Conservation (phyloP, 2,888 invertebrate genomes). For the Sthenelais limicola region DNA sequence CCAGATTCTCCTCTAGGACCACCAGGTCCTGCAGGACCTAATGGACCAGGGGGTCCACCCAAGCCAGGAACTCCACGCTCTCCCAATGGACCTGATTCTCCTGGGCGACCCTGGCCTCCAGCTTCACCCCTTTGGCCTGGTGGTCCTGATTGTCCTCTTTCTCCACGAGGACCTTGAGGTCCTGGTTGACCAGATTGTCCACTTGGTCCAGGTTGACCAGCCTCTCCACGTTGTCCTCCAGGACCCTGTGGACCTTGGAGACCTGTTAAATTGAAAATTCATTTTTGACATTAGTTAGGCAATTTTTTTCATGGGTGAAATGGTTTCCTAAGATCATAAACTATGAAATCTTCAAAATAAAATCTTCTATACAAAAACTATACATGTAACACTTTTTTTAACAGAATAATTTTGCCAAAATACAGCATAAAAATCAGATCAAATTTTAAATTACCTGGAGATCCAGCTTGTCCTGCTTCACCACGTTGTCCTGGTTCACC, state of each 20-base stretch:
- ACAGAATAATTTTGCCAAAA: too few species aligned
- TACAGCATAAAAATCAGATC: background rate
- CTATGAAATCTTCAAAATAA: too few species aligned
- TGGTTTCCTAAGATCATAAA: too few species aligned
- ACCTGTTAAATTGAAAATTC: too few species aligned
- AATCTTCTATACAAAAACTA: too few species aligned
- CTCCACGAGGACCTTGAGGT: constrained; percentile 45
- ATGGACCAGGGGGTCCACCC: constrained; percentile 37
- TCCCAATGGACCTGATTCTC: constrained; percentile 21
- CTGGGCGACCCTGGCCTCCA: too few species aligned
- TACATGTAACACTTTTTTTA: too few species aligned
- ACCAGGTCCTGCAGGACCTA: constrained; percentile 59
- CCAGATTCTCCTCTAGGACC: constrained; percentile 54
- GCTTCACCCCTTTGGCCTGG: constrained; percentile 40
- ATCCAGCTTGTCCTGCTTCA: constrained; percentile 9
- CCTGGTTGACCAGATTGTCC: constrained; percentile 47
- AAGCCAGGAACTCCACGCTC: background rate
- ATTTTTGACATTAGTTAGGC: too few species aligned
- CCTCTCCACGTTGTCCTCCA: constrained; percentile 29
- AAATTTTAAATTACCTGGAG: background rate
- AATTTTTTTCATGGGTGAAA: too few species aligned
- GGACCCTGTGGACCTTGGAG: constrained; percentile 42
- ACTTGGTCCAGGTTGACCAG: constrained; percentile 40
- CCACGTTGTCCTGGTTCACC: constrained; percentile 35
- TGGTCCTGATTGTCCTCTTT: constrained; percentile 29